phyloP scores from a whole-genome alignment of 2,113 vertebrate genomes.

The Cnemophilus loriae region DNA sequence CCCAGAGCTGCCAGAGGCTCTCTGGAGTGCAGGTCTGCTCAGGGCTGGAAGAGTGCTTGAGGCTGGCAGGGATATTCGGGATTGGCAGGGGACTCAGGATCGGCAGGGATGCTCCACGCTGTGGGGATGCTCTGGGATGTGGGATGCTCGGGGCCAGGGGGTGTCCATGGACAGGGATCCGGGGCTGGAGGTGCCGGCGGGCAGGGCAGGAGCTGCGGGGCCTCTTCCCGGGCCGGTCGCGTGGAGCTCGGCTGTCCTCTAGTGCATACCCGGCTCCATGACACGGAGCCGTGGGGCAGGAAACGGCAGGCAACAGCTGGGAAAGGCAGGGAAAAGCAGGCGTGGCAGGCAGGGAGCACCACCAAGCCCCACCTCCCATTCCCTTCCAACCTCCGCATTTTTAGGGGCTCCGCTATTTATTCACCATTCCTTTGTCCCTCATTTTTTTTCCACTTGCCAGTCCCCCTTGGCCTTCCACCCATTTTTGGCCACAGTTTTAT shows the following conservation, averaged over 20 bases:
- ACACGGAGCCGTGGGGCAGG: not conserved
- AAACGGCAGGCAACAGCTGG: no score
- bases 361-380: not conserved
- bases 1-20: not conserved
- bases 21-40: not conserved
- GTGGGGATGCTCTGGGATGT: not conserved
- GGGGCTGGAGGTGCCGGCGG: not conserved
- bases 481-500: not conserved
- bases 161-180: not conserved
- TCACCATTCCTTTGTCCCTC: not conserved
- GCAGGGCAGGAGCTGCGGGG: not conserved
- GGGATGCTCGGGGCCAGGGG: not conserved
- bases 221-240: not conserved
- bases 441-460: fast-evolving
- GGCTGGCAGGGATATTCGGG: not conserved
- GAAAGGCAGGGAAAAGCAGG: not conserved
- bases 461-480: no score
- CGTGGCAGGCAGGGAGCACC: no score
- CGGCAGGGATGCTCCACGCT: no score
- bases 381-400: not conserved
- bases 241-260: conserved; percentile 52
- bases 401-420: fast-evolving
- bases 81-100: not conserved
- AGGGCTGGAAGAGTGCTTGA: not conserved
- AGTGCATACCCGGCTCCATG: conserved; percentile 4